Base-by-base conservation (phyloP, 2,888 invertebrate genomes). In the Germaria angustata region DNA sequence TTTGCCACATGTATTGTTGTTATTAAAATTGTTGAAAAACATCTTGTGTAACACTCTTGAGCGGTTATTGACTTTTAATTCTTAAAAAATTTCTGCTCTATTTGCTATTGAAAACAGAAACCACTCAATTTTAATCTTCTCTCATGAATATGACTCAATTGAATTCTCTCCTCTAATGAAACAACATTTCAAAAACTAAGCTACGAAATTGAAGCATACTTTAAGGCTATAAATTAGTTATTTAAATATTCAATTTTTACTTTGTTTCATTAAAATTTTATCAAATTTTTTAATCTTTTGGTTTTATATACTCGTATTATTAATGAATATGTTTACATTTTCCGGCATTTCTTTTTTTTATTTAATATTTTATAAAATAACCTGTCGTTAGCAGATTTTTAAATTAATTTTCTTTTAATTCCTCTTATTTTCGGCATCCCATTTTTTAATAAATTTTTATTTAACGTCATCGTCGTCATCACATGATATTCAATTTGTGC, bases 371-470 rank as follows among this genome's bases (percentile, higher is more conserved):
- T 65, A 20, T 34, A 57, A 73, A 66, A 76, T 59, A 66, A 68
- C 61, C 66, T 73, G 81, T 81, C 84, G 77, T 66, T 59, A 65
- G 79, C 85, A 84, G 85, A 80, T 81, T 80, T 84, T 85, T 84
- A 83, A 84, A 86, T 86, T 86, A 85, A 85, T 86, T 85, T 84
- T 73, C 69, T 80, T 81, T 79, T 78, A 61, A 39, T 44, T 44
- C n/a, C n/a, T n/a, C n/a, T n/a, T n/a, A n/a, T 41, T 49, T 46
- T 72, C 55, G 39, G 17, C 61, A 68, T 63, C 11, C 39, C n/a
- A 24, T 28, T 44, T 39, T 49, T 63, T 11, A 55, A 46, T 36
- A 55, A 44, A 76, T 49, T 32, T 68, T 66, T 51, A 59, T 68
- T 53, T 72, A 41, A 51, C 41, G 7, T 63, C 63, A 66, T 11